Conservation (phyloP, 1,140 invertebrate species). For the Cephus cinctus region DNA sequence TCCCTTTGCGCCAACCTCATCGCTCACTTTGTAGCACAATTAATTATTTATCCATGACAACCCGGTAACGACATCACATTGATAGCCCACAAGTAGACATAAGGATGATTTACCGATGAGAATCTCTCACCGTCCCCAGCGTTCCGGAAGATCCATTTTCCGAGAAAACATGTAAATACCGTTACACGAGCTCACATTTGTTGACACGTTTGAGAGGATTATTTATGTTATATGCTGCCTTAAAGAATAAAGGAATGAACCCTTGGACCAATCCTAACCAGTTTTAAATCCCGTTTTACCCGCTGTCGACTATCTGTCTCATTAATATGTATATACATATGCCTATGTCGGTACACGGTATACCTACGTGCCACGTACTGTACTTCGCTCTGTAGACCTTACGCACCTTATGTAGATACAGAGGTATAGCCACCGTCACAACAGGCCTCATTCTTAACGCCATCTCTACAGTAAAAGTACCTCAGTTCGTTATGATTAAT, state of each 20-base stretch:
- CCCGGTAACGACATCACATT: no score
- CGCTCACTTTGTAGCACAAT: neutral
- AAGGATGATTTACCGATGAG: neutral
- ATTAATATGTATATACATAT: neutral
- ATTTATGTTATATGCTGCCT: slow-evolving; percentile 7
- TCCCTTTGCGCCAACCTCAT: neutral
- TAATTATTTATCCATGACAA: neutral
- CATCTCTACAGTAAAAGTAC: no score
- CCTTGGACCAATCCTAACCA: slow-evolving; percentile 9
- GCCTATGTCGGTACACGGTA: neutral
- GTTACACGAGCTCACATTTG: neutral
- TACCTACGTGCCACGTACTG: neutral
- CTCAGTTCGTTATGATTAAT: no score
- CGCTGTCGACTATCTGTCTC: neutral
- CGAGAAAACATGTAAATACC: slow-evolving; percentile 4
- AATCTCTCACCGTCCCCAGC: neutral
- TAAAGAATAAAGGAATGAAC: slow-evolving; percentile 11
- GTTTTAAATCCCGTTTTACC: neutral
- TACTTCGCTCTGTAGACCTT: neutral
- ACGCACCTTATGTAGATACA: neutral
- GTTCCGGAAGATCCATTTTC: neutral
- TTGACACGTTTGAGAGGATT: slow-evolving; percentile 10
- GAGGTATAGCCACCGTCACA: neutral
- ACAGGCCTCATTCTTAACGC: no score
- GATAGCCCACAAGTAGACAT: neutral